Conservation (phyloP, 2,113 vertebrate genomes). For the Furnarius figulus region DNA sequence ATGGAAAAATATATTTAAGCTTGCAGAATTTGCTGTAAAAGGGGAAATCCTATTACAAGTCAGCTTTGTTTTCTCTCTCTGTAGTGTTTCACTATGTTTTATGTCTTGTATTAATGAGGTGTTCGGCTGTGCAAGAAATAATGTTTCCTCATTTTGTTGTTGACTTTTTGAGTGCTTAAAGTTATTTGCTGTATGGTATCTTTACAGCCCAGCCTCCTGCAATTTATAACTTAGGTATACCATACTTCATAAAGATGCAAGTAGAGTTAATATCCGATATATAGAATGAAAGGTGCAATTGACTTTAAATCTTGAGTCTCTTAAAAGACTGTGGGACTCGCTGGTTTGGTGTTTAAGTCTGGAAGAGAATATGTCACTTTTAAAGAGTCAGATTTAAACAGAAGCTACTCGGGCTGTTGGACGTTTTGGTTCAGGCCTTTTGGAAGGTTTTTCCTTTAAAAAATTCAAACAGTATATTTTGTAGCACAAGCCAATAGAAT, state of each 20-base stretch:
- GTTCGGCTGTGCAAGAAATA: neutral
- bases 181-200: neutral
- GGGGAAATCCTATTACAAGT: neutral
- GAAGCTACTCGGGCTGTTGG: neutral
- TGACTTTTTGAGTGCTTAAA: slow-evolving; percentile 11
- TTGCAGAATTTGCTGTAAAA: neutral
- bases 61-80: neutral
- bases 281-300: neutral
- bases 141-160: neutral
- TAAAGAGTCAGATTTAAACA: neutral
- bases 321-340: neutral
- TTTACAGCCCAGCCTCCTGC: neutral
- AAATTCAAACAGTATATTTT: neutral
- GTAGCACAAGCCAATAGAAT: neutral
- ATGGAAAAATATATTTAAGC: neutral
- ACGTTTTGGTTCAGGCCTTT: neutral
- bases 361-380: neutral
- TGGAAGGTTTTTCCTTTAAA: neutral
- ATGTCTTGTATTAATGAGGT: neutral
- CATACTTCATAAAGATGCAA: neutral
- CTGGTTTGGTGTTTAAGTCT: neutral
- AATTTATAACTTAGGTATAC: neutral
- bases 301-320: neutral
- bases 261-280: neutral
- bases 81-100: neutral